Evolutionary conservation across 2,113 vertebrate genomes (phyloP).

Genomic region (Macrotus californicus): DNA sequence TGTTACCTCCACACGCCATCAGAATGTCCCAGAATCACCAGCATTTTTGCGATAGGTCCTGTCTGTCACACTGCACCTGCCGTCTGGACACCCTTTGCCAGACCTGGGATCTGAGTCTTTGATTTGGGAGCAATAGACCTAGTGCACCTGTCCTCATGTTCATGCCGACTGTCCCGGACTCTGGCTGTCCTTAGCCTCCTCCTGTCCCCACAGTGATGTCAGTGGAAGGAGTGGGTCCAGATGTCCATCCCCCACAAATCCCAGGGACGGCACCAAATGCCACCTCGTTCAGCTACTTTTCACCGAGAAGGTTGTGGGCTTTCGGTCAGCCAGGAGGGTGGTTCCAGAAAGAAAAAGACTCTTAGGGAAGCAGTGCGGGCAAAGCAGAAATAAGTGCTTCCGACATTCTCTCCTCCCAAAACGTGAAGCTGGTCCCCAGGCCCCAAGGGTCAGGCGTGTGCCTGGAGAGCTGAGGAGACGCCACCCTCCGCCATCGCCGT

Average conservation of each 20-base stretch:
- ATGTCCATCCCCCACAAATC: neutral
- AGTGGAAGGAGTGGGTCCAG: neutral
- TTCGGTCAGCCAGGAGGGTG: neutral
- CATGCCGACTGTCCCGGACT: neutral
- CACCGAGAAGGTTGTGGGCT: fast-evolving
- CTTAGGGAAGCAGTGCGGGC: neutral
- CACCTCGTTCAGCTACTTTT: fast-evolving
- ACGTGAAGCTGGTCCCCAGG: fast-evolving
- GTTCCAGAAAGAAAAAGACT: neutral
- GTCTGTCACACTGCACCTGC: neutral
- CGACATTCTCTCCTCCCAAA: neutral
- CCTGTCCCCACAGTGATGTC: fast-evolving
- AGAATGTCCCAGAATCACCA: neutral
- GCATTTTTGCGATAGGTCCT: neutral
- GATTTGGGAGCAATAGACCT: neutral
- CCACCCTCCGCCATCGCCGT: fast-evolving
- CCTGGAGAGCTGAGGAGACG: fast-evolving
- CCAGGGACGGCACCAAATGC: fast-evolving
- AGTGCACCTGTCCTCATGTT: fast-evolving
- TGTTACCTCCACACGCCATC: neutral
- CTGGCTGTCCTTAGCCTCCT: neutral
- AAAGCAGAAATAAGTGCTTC: neutral
- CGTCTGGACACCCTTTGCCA: neutral
- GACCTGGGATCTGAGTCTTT: neutral
- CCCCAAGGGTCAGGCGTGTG: fast-evolving